Percentiles rank a stretch among this genome's conserved stretches.
These are phyloP conservation scores for Sycophila sp. DNA, from an alignment of 1,140 invertebrate genomes.

Conservation along the genomic window DNA sequence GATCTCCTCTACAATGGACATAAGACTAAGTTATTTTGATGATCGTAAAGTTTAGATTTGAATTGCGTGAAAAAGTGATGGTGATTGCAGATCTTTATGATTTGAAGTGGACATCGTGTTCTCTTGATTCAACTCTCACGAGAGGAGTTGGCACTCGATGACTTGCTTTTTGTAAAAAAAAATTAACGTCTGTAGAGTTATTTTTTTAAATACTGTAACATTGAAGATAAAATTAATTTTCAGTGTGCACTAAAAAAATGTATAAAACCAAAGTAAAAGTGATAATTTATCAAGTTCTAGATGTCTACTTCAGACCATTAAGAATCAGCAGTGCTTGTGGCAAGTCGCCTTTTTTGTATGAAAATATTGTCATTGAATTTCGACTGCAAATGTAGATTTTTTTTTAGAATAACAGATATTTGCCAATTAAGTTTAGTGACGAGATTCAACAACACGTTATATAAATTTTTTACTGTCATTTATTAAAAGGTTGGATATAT, in stretches of 20 bases:
- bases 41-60: conserved; percentile 19
- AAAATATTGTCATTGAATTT: conserved; percentile 11
- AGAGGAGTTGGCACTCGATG: too few relatives aligned
- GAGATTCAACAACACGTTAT: conserved; percentile 29
- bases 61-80: neutral
- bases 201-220: too few relatives aligned
- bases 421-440: conserved; percentile 41
- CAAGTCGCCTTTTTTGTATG: conserved; percentile 18
- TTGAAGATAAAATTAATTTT: too few relatives aligned
- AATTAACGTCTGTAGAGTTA: too few relatives aligned
- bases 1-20: conserved; percentile 36
- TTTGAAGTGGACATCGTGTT: conserved; percentile 17
- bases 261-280: too few relatives aligned
- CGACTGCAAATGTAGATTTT: conserved; percentile 22
- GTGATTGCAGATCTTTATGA: neutral
- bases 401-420: conserved; percentile 25
- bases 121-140: too few relatives aligned
- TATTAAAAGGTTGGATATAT: conserved; percentile 43
- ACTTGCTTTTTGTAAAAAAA: too few relatives aligned
- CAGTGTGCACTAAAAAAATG: too few relatives aligned
- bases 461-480: conserved; percentile 37
- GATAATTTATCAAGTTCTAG: too few relatives aligned
- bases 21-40: conserved; percentile 34
- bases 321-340: conserved; percentile 3
- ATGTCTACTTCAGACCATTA: conserved; percentile 7